Base-by-base conservation (phyloP, 2,113 vertebrate genomes). In the Morone saxatilis region DNA sequence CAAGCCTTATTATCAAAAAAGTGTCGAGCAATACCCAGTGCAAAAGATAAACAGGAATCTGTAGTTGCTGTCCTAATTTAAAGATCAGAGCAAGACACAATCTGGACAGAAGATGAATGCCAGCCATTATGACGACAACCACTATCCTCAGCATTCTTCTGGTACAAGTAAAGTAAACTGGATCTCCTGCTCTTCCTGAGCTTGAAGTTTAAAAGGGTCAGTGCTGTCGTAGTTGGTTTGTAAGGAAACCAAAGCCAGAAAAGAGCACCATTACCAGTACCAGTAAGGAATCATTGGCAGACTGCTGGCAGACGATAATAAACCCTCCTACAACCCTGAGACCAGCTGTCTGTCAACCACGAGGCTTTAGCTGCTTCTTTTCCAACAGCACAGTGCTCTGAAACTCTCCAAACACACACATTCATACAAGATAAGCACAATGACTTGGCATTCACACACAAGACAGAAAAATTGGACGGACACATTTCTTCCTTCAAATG, bases 401-500 rank as follows among this genome's bases (percentile, higher is more conserved):
- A 86, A 48, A 70, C 48, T 70, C 22, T 63, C 31, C 48, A 71
- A 45, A 76, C 69, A 51, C 63, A 56, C 54, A 56, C 54, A 50
- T 50, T 60, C 40, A 47, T 65, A 78, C 22, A 69, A 78, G 66
- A 85, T 80, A 80, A 83, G 71, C 71, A 56, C 51, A 63, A 25
- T 59, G 71, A 70, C 71, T 71, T 61, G 75, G 80, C 85, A 83
- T 84, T 90, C 81, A 50, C 71, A 81, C 60, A 61, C 59, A 79
- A 70, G 38, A 57, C 17, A 59, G 53, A 60, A 59, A 90, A 72
- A 65, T 56, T 16, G 54, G 65, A 70, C 68, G 59, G 48, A 81
- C 40, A 75, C 50, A 53, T 51, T 60, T 76, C 63, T 72, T 70
- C 60, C 41, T 80, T 86, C 67, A 90, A 89, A 90, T 88, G 85